A percentile compares a stretch with the other conserved stretches of the same genome.
Evolutionary conservation across 2,113 vertebrate genomes (phyloP).

Genomic region (Onychostoma macrolepis): DNA sequence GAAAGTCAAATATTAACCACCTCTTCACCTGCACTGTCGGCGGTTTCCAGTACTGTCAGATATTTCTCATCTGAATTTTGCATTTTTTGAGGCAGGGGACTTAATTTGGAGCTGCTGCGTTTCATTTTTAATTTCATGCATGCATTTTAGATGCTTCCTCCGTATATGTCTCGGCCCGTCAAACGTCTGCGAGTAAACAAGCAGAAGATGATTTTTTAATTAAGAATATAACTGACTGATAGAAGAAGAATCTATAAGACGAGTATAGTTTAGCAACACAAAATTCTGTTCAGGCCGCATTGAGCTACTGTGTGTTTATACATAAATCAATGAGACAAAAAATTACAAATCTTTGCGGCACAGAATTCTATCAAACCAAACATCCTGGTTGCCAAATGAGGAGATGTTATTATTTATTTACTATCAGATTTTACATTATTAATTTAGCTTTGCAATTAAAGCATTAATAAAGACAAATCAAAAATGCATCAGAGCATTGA

Average conservation of each 20-base stretch:
- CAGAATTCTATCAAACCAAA: not conserved
- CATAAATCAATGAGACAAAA: not conserved
- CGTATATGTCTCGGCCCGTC: not conserved
- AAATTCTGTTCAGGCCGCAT: not conserved
- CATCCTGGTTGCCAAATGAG: conserved; percentile 29
- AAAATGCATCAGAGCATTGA: conserved; percentile 56
- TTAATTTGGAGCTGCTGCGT: conserved; percentile 26
- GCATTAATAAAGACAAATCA: conserved; percentile 46
- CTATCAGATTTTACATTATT: conserved; percentile 48
- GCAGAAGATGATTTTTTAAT: conserved; percentile 40
- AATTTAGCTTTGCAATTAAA: conserved; percentile 61
- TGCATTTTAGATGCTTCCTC: conserved; percentile 32
- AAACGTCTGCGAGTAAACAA: conserved; percentile 21
- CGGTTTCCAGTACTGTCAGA: conserved; percentile 41
- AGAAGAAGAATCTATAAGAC: conserved; percentile 17
- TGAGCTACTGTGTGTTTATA: conserved; percentile 13
- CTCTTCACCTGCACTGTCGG: conserved; percentile 41
- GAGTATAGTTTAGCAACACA: conserved; percentile 7
- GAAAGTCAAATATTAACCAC: conserved; percentile 72
- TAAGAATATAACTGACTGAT: conserved; percentile 26
- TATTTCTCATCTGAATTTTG: conserved; percentile 39
- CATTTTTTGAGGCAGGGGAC: not conserved
- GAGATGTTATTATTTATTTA: conserved; percentile 51
- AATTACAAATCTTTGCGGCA: not conserved
- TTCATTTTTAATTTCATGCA: conserved; percentile 38